Base-by-base conservation (phyloP, 1,140 invertebrate species). In the Drosophila erecta region DNA sequence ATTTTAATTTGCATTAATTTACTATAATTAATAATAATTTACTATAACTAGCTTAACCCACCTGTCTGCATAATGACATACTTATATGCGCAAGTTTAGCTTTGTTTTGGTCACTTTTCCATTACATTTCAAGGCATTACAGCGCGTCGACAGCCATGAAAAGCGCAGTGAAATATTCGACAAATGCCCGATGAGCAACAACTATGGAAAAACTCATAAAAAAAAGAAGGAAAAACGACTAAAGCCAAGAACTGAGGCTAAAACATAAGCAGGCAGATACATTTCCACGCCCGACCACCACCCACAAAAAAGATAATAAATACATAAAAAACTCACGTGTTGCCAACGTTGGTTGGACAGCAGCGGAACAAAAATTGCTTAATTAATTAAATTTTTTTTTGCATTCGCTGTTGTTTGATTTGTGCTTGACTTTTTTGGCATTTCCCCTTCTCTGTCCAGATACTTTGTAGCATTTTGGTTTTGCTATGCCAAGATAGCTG, bases 371-470 rank as follows among this genome's bases (percentile, higher is more conserved):
- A 76, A 77, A 81, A 81, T 55, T 81, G 78, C 79, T 73, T 81
- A 81, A 81, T 81, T 79, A 81, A 81, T 77, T 77, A 73, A 81
- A 17, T 17, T 17, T 59, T 81, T 77, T 76, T 69, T 53, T 70
- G 61, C 66, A 55, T 38, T 69, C 33, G 14, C 38, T 70, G 33
- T 54, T 55, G 41, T 70, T 69, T 55, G 44, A 50, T 65, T 64
- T 67, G n/a, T 65, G 61, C 56, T 61, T 61, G 56, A 46, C 61
- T 64, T 51, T 67, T 67, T 46, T 33, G n/a, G 11, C 20, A 12
- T 69, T 67, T 40, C 2, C 27, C 3, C 51, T 51, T 27, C 24
- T 15, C 58, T 33, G 24, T 24, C 24, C 2, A 14, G 24, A 49
- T 33, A 41, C 30, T 38, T 27, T 35, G 11, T 33, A 3, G n/a